These are phyloP conservation scores for Umimayanthus chanpuru DNA, from an alignment of 92 coral and sea anemone species.

Conservation along the genomic window DNA sequence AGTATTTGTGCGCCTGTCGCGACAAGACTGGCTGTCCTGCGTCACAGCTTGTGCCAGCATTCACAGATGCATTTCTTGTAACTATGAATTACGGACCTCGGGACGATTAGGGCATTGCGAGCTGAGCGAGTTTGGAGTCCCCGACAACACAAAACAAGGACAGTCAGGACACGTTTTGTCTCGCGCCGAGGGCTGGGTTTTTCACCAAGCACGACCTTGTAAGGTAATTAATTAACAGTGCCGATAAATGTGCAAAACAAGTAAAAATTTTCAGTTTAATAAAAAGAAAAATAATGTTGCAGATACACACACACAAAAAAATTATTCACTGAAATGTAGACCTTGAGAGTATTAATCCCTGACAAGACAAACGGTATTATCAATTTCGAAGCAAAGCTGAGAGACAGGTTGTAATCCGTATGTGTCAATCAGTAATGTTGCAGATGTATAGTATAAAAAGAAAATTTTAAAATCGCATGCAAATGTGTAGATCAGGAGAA, in stretches of 20 bases:
- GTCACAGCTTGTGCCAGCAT: not conserved
- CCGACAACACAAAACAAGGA: not conserved
- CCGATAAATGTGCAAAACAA: not conserved
- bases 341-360: not conserved
- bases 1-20: not conserved
- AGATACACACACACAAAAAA: not conserved
- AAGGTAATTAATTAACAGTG: not conserved
- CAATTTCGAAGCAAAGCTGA: not conserved
- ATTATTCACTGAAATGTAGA: not conserved
- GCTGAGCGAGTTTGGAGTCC: constrained; percentile 1
- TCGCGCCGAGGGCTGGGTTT: constrained; percentile 7
- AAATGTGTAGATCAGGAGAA: not conserved
- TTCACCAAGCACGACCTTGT: constrained; percentile 1
- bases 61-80: constrained; percentile 18
- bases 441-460: too few species aligned
- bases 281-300: not conserved
- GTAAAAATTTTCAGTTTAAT: not conserved
- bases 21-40: constrained; percentile 30
- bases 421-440: too few species aligned
- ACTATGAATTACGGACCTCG: not conserved
- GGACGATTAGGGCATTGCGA: not conserved
- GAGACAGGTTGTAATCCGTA: not conserved
- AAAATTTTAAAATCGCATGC: too few species aligned
- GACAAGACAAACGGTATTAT: not conserved
- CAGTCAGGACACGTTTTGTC: not conserved